Conservation (phyloP, 2,113 vertebrate species). For the Paralichthys olivaceus region DNA sequence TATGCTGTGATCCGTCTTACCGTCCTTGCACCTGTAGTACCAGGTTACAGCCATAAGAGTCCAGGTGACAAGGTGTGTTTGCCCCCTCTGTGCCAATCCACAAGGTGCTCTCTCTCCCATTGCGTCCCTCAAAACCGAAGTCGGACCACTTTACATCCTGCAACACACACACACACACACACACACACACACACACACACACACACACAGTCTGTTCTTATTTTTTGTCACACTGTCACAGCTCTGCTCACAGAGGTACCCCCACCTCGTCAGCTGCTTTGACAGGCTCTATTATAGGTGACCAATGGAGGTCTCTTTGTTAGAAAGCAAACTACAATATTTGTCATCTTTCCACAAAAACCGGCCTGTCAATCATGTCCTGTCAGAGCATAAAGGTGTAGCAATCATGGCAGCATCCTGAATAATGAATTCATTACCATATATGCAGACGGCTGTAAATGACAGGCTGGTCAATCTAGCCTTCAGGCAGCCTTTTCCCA, state of each 20-base stretch:
- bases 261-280: constrained; percentile 22
- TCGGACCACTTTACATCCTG: constrained; percentile 93
- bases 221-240: not conserved
- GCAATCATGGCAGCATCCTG: constrained; percentile 66
- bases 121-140: constrained; percentile 92
- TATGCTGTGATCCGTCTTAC: constrained; percentile 75
- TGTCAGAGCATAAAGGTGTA: constrained; percentile 46
- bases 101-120: constrained; percentile 90
- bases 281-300: constrained; percentile 25
- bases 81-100: constrained; percentile 94
- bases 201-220: not conserved
- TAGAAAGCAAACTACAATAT: constrained; percentile 18
- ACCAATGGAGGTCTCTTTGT: constrained; percentile 6
- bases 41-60: constrained; percentile 95
- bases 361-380: constrained; percentile 57
- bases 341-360: constrained; percentile 46
- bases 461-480: constrained; percentile 84
- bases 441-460: constrained; percentile 81
- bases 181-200: too few species aligned
- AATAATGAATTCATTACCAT: constrained; percentile 87
- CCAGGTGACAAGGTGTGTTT: constrained; percentile 95
- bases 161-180: not conserved
- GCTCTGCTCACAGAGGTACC: not conserved
- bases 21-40: constrained; percentile 96
- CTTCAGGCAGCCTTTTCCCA: constrained; percentile 80